These are phyloP conservation scores for Eurystomus gularis DNA, from an alignment of 2,113 vertebrate genomes.

Conservation along the genomic window DNA sequence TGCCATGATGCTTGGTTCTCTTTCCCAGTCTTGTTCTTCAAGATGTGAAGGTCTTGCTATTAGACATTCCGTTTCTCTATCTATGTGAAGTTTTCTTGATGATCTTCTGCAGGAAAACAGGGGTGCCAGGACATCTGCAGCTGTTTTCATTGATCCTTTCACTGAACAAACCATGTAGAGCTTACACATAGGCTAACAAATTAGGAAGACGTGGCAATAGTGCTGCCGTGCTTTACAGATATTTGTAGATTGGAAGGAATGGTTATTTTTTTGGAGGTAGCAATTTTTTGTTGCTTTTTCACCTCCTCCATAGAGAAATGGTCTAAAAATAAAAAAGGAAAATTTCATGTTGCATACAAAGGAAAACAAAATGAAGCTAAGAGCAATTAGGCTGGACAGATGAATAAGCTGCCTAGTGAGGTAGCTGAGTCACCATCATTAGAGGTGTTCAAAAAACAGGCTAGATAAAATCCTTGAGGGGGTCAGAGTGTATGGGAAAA, in stretches of 20 bases:
- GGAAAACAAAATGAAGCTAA: slow-evolving; percentile 48
- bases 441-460: slow-evolving; percentile 66
- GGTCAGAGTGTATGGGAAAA: slow-evolving; percentile 74
- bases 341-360: slow-evolving; percentile 27
- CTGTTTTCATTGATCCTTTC: neutral
- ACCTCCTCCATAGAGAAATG: neutral
- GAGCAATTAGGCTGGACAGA: slow-evolving; percentile 60
- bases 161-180: neutral
- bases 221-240: neutral
- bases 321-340: neutral
- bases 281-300: neutral
- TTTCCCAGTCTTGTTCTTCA: neutral
- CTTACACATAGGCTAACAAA: neutral
- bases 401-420: slow-evolving; percentile 68
- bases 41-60: neutral
- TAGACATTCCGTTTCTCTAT: neutral
- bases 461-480: slow-evolving; percentile 71
- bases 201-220: neutral
- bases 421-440: slow-evolving; percentile 71
- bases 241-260: neutral
- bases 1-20: neutral
- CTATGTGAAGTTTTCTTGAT: neutral
- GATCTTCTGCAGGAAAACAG: neutral
- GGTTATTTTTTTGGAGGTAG: neutral
- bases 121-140: neutral